Conservation (phyloP, 23 tunicate species). For the Diplosoma virens region DNA sequence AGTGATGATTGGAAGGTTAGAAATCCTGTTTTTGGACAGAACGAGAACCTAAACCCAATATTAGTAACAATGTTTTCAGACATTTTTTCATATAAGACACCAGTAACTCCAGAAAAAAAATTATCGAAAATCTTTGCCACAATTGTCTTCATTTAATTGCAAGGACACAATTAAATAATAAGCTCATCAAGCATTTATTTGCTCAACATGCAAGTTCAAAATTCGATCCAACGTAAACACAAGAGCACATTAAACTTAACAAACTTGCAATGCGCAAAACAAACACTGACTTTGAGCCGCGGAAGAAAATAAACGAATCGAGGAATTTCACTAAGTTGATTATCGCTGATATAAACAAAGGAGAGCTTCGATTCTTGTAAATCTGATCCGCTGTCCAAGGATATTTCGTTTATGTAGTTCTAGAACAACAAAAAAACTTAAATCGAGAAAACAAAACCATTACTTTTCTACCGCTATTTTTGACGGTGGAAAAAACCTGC, state of each 20-base stretch:
- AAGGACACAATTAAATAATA: too few relatives aligned
- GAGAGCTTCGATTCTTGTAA: not conserved
- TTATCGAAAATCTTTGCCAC: not conserved
- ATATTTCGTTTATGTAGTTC: not conserved
- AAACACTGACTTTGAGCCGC: constrained; percentile 25
- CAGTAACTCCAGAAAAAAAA: not conserved
- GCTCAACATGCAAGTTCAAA: too few relatives aligned
- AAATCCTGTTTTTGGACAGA: constrained; percentile 14
- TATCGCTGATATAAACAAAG: constrained; percentile 15
- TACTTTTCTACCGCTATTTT: too few relatives aligned
- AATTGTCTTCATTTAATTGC: too few relatives aligned
- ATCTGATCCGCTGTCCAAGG: not conserved
- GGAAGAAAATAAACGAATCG: not conserved
- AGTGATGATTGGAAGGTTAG: not conserved
- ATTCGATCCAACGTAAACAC: too few relatives aligned
- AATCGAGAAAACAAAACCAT: not conserved
- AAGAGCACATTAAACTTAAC: too few relatives aligned
- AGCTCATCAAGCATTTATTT: too few relatives aligned
- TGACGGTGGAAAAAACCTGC: too few relatives aligned
- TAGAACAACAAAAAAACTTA: not conserved
- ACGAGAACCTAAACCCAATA: not conserved
- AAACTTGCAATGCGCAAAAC: not conserved
- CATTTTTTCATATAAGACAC: not conserved
- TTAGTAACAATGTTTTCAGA: not conserved
- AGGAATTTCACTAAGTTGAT: constrained; percentile 16